Evolutionary conservation across 2,797 vertebrate genomes (phyloP), one percentile per base, ranked within the genome.

Genomic region (Sebastiscus tertius): DNA sequence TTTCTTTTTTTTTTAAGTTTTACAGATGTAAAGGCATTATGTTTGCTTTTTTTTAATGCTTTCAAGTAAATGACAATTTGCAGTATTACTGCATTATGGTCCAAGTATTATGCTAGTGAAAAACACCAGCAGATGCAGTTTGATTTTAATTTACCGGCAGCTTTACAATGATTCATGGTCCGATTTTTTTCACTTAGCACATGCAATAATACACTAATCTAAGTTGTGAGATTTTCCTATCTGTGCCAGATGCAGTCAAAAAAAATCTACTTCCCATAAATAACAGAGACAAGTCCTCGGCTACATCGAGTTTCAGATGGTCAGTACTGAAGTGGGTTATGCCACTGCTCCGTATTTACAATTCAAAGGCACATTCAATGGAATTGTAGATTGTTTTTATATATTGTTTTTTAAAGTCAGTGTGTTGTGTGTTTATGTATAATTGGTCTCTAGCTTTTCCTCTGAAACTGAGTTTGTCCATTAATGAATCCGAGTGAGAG

Each of bases 81-180:
- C 39, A 39, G 58, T 77, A 49, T 75, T 49, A 33, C 10, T 65
- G 24, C 27, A 3, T 69, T 5, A 24, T 14, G 2, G 0, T 60
- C 63, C 0, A 29, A 27, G 42, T 76, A 60, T 42, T 62, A 29
- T 33, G n/a, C 27, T 4, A 8, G 20, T 63, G 8, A 52, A 72
- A 72, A 81, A 68, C 67, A 79, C 56, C 77, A 78, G 75, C 72
- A 77, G 63, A 52, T 72, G 64, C 24, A 65, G 24, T 63, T 64
- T 20, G 14, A 61, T 52, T 62, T 62, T 73, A 26, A 59, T 66
- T 69, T 60, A 42, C 9, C 6, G 55, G 62, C 42, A 76, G 55
- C 75, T 73, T 67, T 39, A 46, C 6, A 26, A 26, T 52, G 16
- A 22, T 77, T 73, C 2, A 2, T 29, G 10, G 13, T 66, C 10